Base-by-base conservation (phyloP, 2,888 invertebrate genomes). In the Ochropacha duplaris region DNA sequence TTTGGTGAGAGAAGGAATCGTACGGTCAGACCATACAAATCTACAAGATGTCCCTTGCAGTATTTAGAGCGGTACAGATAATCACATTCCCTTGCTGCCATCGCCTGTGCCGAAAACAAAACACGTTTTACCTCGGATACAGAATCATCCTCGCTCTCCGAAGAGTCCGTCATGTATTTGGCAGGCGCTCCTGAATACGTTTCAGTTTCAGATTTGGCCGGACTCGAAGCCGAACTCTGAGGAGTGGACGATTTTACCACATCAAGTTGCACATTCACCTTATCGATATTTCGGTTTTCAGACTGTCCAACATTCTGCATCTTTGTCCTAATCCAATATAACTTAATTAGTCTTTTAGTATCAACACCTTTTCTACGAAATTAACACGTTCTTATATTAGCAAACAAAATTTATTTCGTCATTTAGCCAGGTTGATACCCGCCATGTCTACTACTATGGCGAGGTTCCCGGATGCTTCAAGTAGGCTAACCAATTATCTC, bases 71-170 rank as follows among this genome's bases (percentile, higher is more conserved):
- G 91, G 90, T 92, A 89, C 90, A 88, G 92, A 91, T 91, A 90
- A 89, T 92, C 92, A 91, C 88, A 92, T 90, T 90, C 88, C 86
- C 88, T 84, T 79, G 83, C 85, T 92, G 91, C 91, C 90, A 90
- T 90, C 91, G 91, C 92, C 92, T 92, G 88, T 85, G 72, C 82
- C 81, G 84, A 91, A 92, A 92, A 92, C 92, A 92, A 92, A 92
- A 92, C 92, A 92, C 92, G 90, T 92, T 92, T 95, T 96, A 98
- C 98, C 97, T 98, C 98, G 83, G 98, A 98, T 89, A 97, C 97
- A 93, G 98, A 98, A 91, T 98, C 98, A 93, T 98, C 98, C 92
- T 98, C 98, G 91, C 98, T 98, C 94, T 97, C 98, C 83, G 98
- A 98, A 90, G 98, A 96, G 94, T 98, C 98, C 92, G 97, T 96